Evolutionary conservation across 2,113 vertebrate genomes (phyloP), one percentile per base, ranked within the genome.

Genomic region (Passer domesticus): DNA sequence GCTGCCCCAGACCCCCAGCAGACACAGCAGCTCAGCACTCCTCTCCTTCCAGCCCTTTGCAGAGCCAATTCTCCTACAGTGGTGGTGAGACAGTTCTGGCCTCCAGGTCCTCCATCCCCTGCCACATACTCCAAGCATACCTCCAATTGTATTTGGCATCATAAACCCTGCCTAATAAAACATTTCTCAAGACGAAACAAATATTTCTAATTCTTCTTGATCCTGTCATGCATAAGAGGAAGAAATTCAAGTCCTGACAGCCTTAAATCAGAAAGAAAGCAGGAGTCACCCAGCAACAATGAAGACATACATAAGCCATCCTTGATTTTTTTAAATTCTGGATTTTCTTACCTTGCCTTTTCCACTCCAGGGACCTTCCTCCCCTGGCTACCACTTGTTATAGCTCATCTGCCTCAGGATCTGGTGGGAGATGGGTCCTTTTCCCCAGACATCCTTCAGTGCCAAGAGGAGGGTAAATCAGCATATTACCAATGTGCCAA

Each of bases 341-440:
- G 10, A 7, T 64, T 70, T 70, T 74, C 31, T 73, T 50, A 75
- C 11, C 23, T 55, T 55, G 56, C 52, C 50, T 35, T 35, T 93
- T 83, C 47, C 21, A 47, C 13, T 7, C 27, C 6, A 4, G 41
- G n/a, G 22, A 17, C 18, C 30, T 56, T 41, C 25, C 19, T 33
- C 9, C 39, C 30, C 25, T n/a, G 23, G 20, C 9, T 49, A 47
- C 37, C 4, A 15, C 30, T 33, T 0, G 0, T 49, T 35, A 56
- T 14, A 64, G 41, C 33, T 50, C 68, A 90, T 33, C 23, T 46
- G 30, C 33, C 9, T 73, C 52, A 43, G 58, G 10, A 18, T 28
- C 44, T 79, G 21, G 9, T 49, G 52, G 27, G n/a, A 93, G 22
- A 79, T 16, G 16, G 10, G 17, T 53, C 55, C 78, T 30, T 66